Evolutionary conservation across 2,113 vertebrate genomes (phyloP).

Genomic region (Antigone vipio): DNA sequence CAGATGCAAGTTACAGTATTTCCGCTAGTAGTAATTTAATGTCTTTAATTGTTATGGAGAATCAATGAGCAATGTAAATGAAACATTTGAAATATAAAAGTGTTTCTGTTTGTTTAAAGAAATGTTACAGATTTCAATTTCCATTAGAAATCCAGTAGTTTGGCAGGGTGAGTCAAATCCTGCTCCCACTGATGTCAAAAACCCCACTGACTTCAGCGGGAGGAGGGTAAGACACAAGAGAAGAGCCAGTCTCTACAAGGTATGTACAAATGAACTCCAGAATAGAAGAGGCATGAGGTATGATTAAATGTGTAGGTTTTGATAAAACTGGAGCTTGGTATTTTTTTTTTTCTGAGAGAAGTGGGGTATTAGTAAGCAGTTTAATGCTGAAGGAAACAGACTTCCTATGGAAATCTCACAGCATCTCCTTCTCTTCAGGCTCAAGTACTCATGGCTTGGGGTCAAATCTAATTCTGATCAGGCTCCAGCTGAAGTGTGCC

Average conservation of each 20-base stretch:
- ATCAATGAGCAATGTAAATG: slow-evolving; percentile 50
- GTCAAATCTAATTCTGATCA: background rate
- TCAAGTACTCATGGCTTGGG: background rate
- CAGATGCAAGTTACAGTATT: slow-evolving; percentile 25
- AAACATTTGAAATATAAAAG: slow-evolving; percentile 36
- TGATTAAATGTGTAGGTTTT: background rate
- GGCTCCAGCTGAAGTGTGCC: background rate
- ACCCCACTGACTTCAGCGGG: background rate
- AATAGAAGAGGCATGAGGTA: slow-evolving; percentile 24
- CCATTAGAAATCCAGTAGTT: background rate
- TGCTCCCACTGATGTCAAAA: background rate
- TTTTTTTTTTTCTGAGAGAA: background rate
- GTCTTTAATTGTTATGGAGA: background rate
- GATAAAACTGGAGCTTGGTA: background rate
- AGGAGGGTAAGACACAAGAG: background rate
- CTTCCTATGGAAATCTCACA: background rate
- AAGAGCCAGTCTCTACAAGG: background rate
- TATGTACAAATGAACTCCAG: background rate
- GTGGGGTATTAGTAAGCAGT: background rate
- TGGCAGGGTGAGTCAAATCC: background rate
- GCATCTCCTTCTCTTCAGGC: background rate
- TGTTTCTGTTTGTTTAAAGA: background rate
- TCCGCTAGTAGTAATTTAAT: background rate
- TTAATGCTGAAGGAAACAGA: slow-evolving; percentile 17
- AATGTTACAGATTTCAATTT: background rate